Conservation (phyloP, 2,797 vertebrate genomes). For the Xiphorhynchus erythropygius region DNA sequence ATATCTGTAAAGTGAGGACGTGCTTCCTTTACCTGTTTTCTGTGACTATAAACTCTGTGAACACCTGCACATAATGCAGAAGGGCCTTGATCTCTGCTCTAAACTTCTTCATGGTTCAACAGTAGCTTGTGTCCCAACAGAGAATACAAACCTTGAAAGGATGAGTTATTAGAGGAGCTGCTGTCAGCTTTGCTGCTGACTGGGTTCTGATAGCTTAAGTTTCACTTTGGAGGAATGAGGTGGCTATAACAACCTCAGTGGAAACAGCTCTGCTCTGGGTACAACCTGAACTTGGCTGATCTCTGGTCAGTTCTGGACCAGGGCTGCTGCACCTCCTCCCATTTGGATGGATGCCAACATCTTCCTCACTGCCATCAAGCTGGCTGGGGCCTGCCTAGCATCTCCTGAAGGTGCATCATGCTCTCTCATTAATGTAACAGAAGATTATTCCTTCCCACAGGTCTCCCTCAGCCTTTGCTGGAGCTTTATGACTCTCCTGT, state of each 20-base stretch:
- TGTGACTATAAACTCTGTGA: not conserved
- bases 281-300: not conserved
- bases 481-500: slow-evolving; percentile 88
- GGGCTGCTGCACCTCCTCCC: not conserved
- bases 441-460: slow-evolving; percentile 67
- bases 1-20: not conserved
- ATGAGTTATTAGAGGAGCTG: not conserved
- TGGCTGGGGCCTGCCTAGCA: not conserved
- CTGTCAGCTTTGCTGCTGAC: not conserved
- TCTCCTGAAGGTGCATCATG: accelerated
- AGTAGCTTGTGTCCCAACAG: not conserved
- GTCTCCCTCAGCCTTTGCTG: slow-evolving; percentile 84
- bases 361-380: accelerated
- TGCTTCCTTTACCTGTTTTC: not conserved
- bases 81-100: not conserved
- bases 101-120: not conserved
- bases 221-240: not conserved
- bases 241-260: not conserved
- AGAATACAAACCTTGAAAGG: not conserved
- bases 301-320: not conserved
- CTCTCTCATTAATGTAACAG: not conserved
- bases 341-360: not conserved
- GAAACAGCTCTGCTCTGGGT: not conserved
- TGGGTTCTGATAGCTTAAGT: not conserved
- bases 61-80: not conserved